Base-by-base conservation (phyloP, 2,888 invertebrate species). In the Nymphalis polychloros region DNA sequence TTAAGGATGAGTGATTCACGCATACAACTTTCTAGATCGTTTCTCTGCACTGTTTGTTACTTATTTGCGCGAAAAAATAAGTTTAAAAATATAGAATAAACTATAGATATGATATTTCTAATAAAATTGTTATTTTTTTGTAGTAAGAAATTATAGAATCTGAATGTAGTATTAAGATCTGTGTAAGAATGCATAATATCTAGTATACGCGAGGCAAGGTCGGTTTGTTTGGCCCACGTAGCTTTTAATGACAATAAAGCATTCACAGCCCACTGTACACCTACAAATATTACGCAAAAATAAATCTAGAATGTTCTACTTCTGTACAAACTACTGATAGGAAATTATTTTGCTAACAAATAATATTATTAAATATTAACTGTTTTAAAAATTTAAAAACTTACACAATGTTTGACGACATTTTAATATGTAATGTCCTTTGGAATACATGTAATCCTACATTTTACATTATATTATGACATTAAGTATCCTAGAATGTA, bases 191-290 rank as follows among this genome's bases (percentile, higher is more conserved):
- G 8, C 8, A 41, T 41, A 13, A 13, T 41, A 13, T 13, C 17
- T 60, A 48, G 52, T 60, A 50, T 35, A 59, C 35, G 1, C 19
- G 50, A 19, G 10, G 19, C 53, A 60, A 65, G 65, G 65, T 59
- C 53, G 27, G 59, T 31, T 46, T 60, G 17, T 65, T 50, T 65
- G 31, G 48, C 64, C 57, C 20, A 57, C 53, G 65, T 52, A 47
- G 65, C 8, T 47, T 50, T 53, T 49, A 65, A 65, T 65, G 52
- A 65, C 53, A 60, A 65, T 65, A 65, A 23, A 46, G 41, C 52
- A 52, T 52, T 65, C 59, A 47, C 59, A 65, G 31, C 61, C 66
- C 66, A 67, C 61, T 67, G 61, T 48, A 61, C 61, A 31, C 66
- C 66, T 47, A 61, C 66, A 47, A 48, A 47, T 49, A 65, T 59